Evolutionary conservation across 2,113 vertebrate species (phyloP), one percentile per base, ranked within the genome.

Genomic region (Brachyhypopomus occidentalis): DNA sequence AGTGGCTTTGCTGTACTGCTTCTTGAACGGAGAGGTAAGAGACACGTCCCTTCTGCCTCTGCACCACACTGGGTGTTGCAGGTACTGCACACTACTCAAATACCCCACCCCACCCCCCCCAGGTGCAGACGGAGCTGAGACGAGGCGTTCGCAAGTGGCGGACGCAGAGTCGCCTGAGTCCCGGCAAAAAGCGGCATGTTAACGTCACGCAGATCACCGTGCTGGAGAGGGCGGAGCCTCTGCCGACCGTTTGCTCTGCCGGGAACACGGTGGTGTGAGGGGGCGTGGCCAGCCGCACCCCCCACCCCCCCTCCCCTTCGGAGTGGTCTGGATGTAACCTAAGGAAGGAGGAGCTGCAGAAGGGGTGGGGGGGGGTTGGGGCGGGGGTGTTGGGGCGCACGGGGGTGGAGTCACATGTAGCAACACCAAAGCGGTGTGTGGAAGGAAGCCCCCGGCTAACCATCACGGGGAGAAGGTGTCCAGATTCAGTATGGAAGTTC

Each of bases 1-100:
- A 45, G 97, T 99, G 81, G 96, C 97, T 1, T 76, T 98, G n/a
- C 95, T 98, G 73, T 99, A 99, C 91, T 99, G 97, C 87, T 98
- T 99, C 92, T 95, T 98, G 89, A 98, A 99, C 0, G 94, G 95
- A 74, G 97, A 98, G 95, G 97, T 99, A 88, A 91, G 95, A n/a
- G 8, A 7, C 36, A 17, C 5, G 3, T 55, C 22, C 2, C 19
- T 12, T 9, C 19, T 20, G 55, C 19, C 23, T 16, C 17, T 56
- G 23, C 62, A n/a, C n/a, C 30, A 59, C 34, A 38, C 22, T 78
- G 22, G 5, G 30, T 20, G 34, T 38, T 2, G 5, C 34, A 38
- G 34, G 36, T 38, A 20, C 6, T 38, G 34, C 64, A 16, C 20
- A n/a, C n/a, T 17, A 25, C 73, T 16, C 67, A 60, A 56, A 9